Percentiles rank a stretch among this genome's conserved stretches.
Evolutionary conservation across 2,888 invertebrate species (phyloP).

Genomic region (Smittia aterrima): DNA sequence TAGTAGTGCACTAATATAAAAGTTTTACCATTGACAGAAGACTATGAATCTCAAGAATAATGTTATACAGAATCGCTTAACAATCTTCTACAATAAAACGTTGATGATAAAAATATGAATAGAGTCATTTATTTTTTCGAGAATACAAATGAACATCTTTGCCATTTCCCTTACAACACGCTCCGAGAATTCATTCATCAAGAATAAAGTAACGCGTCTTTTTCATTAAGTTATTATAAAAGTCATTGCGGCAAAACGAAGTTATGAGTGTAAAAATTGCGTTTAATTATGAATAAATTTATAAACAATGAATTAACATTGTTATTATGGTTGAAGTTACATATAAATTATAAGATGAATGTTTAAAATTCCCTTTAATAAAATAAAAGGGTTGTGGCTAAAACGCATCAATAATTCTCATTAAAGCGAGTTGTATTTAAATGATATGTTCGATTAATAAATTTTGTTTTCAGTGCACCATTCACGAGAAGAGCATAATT

Average conservation of each 20-base stretch:
- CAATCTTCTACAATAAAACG: too few species aligned
- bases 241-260: not conserved
- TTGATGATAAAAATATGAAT: too few species aligned
- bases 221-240: not conserved
- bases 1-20: too few species aligned
- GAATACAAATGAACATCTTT: too few species aligned
- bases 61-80: too few species aligned
- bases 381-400: not conserved
- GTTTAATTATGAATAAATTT: conserved; percentile 28
- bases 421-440: conserved; percentile 16
- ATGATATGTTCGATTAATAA: not conserved
- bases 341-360: conserved; percentile 27
- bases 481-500: too few species aligned
- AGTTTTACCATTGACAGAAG: too few species aligned
- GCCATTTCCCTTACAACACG: not conserved
- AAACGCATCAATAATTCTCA: conserved; percentile 37
- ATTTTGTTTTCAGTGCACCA: too few species aligned
- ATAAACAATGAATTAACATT: not conserved
- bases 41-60: too few species aligned
- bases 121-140: too few species aligned
- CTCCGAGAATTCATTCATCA: not conserved
- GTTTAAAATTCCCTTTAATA: conserved; percentile 1
- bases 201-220: not conserved
- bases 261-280: not conserved
- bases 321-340: not conserved